Evolutionary conservation across 2,888 invertebrate species (phyloP).

Genomic region (Drosophila parthenogenetica): DNA sequence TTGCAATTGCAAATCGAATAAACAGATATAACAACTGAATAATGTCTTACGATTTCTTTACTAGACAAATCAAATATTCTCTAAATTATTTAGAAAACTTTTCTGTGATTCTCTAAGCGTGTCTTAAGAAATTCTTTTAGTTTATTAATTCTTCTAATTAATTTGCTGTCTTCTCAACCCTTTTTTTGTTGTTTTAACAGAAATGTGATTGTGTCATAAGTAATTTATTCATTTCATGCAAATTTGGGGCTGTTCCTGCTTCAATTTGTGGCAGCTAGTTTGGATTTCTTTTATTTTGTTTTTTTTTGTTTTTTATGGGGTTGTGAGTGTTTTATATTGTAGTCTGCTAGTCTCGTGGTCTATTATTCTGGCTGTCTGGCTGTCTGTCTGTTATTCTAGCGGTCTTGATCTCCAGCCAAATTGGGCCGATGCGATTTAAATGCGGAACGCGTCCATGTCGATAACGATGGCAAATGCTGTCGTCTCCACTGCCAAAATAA

Average conservation of each 20-base stretch:
- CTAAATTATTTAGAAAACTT: too few species aligned
- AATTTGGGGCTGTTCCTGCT: constrained; percentile 28
- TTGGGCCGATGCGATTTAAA: constrained; percentile 74
- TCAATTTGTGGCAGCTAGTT: constrained; percentile 37
- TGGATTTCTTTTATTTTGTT: constrained; percentile 26
- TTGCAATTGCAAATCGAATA: too few species aligned
- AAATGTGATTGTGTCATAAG: constrained; percentile 43
- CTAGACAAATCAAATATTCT: too few species aligned
- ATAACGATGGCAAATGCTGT: constrained; percentile 35
- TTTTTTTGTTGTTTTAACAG: constrained; percentile 9
- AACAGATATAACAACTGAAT: too few species aligned
- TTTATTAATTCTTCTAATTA: not conserved
- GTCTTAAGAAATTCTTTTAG: not conserved
- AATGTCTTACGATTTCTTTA: too few species aligned
- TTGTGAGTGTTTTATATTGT: constrained; percentile 30
- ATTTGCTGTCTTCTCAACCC: not conserved
- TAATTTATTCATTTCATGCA: constrained; percentile 38
- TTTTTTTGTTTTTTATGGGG: constrained; percentile 6
- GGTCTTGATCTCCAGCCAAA: constrained; percentile 68
- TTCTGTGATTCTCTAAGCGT: too few species aligned
- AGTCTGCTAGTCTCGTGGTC: constrained; percentile 6
- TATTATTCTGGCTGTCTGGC: constrained; percentile 12
- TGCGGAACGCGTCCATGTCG: constrained; percentile 73
- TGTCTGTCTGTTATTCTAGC: constrained; percentile 9
- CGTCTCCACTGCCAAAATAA: constrained; percentile 72